Evolutionary conservation across 2,113 vertebrate genomes (phyloP).

Genomic region (Carassius gibelio): DNA sequence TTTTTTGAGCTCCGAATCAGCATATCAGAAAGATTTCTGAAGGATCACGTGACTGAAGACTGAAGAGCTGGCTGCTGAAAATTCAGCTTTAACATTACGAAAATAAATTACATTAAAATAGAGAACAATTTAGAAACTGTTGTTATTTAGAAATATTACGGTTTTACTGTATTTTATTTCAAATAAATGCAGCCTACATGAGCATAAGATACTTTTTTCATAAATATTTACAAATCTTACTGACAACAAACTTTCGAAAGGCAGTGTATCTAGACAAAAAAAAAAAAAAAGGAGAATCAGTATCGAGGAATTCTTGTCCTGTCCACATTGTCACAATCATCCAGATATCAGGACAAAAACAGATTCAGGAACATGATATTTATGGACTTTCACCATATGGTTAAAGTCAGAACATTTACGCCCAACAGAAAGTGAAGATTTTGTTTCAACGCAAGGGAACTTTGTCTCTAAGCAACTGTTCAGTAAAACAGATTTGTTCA

Average conservation of each 20-base stretch:
- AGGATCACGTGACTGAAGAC: not conserved
- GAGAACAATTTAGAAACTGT: too few species aligned
- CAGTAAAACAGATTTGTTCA: constrained; percentile 20
- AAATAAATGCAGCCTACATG: not conserved
- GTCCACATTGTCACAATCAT: not conserved
- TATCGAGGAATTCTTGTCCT: not conserved
- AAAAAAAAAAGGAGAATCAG: too few species aligned
- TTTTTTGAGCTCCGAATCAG: not conserved
- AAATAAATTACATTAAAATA: too few species aligned
- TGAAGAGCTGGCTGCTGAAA: not conserved
- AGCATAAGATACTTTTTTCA: not conserved
- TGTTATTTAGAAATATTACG: too few species aligned
- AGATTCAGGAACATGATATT: not conserved
- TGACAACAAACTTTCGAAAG: not conserved
- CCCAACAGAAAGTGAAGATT: not conserved
- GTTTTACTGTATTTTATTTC: too few species aligned
- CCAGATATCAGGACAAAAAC: not conserved
- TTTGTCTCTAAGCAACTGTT: constrained; percentile 13
- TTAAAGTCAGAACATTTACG: not conserved
- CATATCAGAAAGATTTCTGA: not conserved
- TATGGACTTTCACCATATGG: not conserved
- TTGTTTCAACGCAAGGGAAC: not conserved
- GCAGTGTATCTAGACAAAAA: not conserved
- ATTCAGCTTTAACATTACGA: not conserved
- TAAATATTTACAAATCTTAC: not conserved